These are phyloP conservation scores for Colletes collaris DNA, from an alignment of 2,888 invertebrate genomes.

Conservation along the genomic window DNA sequence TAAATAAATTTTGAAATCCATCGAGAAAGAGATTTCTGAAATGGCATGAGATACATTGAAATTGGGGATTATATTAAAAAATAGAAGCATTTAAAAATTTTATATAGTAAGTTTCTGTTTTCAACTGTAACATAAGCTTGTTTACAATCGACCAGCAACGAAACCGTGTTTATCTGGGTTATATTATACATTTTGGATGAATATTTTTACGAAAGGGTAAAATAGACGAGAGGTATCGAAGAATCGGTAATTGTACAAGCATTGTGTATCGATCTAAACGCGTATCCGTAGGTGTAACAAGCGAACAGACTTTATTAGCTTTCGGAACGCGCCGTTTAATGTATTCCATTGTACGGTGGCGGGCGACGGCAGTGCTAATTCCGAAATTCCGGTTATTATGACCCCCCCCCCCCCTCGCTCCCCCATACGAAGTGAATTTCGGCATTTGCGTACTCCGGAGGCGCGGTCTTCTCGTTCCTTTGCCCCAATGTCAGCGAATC, in stretches of 20 bases:
- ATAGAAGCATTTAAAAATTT: too few relatives aligned
- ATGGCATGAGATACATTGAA: too few relatives aligned
- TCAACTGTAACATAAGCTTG: too few relatives aligned
- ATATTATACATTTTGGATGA: too few relatives aligned
- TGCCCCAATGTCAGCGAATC: constrained; percentile 22
- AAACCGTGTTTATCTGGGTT: too few relatives aligned
- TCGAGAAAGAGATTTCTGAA: too few relatives aligned
- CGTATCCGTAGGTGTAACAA: constrained; percentile 71
- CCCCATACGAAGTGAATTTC: constrained; percentile 73
- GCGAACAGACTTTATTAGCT: constrained; percentile 77
- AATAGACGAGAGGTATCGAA: constrained; percentile 2
- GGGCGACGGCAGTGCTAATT: constrained; percentile 69
- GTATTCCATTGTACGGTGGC: constrained; percentile 76
- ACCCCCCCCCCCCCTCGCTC: constrained; percentile 34
- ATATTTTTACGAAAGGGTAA: neutral
- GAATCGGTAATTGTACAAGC: constrained; percentile 2
- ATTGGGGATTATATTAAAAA: too few relatives aligned
- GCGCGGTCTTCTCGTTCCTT: constrained; percentile 13
- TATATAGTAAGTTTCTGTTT: too few relatives aligned
- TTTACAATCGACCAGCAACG: too few relatives aligned
- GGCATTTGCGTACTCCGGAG: constrained; percentile 68
- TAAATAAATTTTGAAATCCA: too few relatives aligned
- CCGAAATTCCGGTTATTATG: constrained; percentile 75
- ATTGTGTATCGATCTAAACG: constrained; percentile 58
- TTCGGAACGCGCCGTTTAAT: constrained; percentile 74